phyloP scores from a whole-genome alignment of 2,888 invertebrate species.

The Netelia virgata region DNA sequence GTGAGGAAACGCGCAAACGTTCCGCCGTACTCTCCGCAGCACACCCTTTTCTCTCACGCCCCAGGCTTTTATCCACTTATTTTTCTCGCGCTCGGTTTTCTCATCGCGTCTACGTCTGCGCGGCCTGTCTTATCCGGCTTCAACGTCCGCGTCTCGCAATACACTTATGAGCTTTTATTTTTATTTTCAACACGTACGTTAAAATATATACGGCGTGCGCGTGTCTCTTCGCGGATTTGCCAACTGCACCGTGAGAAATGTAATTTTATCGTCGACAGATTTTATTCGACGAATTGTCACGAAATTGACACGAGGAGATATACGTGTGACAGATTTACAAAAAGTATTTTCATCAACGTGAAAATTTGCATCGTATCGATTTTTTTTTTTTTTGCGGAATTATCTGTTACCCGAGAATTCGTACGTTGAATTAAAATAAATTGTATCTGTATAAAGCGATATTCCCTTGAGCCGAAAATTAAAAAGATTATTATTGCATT shows the following conservation, averaged over 20 bases:
- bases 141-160: conserved; percentile 16
- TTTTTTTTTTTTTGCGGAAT: no score
- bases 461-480: no score
- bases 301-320: conserved; percentile 17
- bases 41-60: conserved; percentile 41
- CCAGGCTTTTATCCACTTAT: conserved; percentile 67
- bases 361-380: neutral
- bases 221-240: neutral
- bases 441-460: no score
- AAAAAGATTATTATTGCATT: no score
- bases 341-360: neutral
- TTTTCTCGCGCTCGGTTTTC: conserved; percentile 41
- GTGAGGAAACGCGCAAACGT: conserved; percentile 54
- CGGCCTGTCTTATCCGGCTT: conserved; percentile 22
- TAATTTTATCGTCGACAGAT: conserved; percentile 47
- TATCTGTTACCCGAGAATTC: no score
- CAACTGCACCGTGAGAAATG: conserved; percentile 25
- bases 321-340: neutral
- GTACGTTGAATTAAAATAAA: no score
- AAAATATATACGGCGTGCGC: neutral
- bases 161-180: conserved; percentile 4
- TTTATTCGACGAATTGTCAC: conserved; percentile 25
- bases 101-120: neutral
- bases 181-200: neutral
- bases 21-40: conserved; percentile 28